Base-by-base conservation (phyloP, 2,113 vertebrate species). In the Scytalopus superciliaris region DNA sequence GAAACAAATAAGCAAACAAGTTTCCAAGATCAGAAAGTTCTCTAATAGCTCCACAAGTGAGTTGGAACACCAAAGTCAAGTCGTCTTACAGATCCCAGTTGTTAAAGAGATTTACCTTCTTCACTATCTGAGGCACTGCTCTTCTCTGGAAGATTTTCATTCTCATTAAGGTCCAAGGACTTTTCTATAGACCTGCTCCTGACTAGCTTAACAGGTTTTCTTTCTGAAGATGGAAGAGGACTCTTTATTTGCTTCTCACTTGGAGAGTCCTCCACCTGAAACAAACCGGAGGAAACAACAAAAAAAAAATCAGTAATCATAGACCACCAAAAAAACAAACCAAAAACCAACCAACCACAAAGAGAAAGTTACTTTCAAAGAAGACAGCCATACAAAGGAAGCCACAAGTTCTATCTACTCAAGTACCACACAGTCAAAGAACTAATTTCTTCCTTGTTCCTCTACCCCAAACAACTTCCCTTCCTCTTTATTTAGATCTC, bases 111-210 rank as follows among this genome's bases (percentile, higher is more conserved):
- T 91, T 98, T 97, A 99, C 99, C 98, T 96, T 99, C 99, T 83
- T 99, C 98, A 8, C 97, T 98, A 75, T 99, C 99, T 33, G 98
- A 98, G 12, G 98, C 98, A 85, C 98, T 98, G 60, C 98, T 99
- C 93, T 98, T 98, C 66, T 99, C 99, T 5, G 97, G 94, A 74
- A 98, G 96, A 60, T 98, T 98, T 72, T 99, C 98, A 64, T 99
- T 99, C 89, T 98, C 98, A 74, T 99, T 99, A 74, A 98, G 96
- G 87, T 99, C 98, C 28, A 99, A 97, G 14, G 98, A 98, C 50
- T 98, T 98, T 8, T 98, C 91, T 12, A 98, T 97, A 68, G 83
- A 96, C 84, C 98, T 98, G 77, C 97, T 98, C 30, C 90, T 76
- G 12, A 92, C 91, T 17, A 97, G 96, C 82, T 97, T 97, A 79